Conservation (phyloP, 2,888 invertebrate species). For the Drosophila ezoana region DNA sequence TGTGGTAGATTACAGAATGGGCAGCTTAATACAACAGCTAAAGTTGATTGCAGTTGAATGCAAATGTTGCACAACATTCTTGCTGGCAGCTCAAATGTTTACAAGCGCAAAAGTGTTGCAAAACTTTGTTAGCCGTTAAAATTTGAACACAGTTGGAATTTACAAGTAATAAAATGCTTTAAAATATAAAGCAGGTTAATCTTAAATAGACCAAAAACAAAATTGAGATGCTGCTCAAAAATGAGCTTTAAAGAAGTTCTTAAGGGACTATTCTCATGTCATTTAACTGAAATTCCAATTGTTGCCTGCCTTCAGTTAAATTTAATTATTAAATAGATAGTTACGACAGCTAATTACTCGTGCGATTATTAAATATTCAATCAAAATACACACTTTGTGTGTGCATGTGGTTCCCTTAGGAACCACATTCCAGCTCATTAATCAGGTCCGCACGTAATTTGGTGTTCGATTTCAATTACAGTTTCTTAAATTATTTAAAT, state of each 20-base stretch:
- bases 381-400: background rate
- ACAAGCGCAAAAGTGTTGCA: background rate
- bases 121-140: background rate
- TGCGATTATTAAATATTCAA: background rate
- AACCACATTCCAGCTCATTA: slow-evolving; percentile 3
- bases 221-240: no score
- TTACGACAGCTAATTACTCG: background rate
- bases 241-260: no score
- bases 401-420: background rate
- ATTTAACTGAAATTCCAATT: no score
- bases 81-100: slow-evolving; percentile 9
- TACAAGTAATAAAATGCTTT: background rate
- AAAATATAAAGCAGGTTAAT: no score
- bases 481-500: slow-evolving; percentile 52
- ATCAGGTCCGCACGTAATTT: slow-evolving; percentile 5
- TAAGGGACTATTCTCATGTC: no score
- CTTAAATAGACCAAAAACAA: no score
- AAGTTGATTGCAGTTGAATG: no score
- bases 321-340: no score
- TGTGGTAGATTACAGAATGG: no score
- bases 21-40: no score
- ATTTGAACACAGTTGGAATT: background rate
- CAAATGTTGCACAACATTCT: slow-evolving; percentile 24
- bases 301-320: no score
- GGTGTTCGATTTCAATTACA: slow-evolving; percentile 45